Percentiles rank a stretch among this genome's conserved stretches.
phyloP scores from a whole-genome alignment of 2,888 invertebrate species.

The Argynnis bischoffii region DNA sequence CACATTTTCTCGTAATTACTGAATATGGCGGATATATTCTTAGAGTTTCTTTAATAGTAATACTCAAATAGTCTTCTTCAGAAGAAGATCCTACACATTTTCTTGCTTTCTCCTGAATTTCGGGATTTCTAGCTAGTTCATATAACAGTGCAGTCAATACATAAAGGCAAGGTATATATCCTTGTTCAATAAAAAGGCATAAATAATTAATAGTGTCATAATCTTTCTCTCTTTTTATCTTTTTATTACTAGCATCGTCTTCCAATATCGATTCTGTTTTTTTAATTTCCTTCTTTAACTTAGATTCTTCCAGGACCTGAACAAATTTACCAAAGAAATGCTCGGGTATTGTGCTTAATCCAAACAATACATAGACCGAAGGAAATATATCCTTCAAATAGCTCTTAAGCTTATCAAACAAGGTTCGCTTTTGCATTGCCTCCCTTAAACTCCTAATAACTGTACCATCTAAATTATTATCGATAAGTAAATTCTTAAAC shows the following conservation, averaged over 20 bases:
- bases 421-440: conserved; percentile 54
- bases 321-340: conserved; percentile 55
- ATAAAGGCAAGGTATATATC: conserved; percentile 67
- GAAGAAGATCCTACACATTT: conserved; percentile 46
- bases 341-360: conserved; percentile 55
- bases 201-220: conserved; percentile 57
- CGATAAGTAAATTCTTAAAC: conserved; percentile 70
- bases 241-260: conserved; percentile 53
- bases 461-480: conserved; percentile 54
- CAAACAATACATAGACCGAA: conserved; percentile 63
- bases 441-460: conserved; percentile 59
- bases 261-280: conserved; percentile 55
- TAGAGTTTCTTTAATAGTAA: conserved; percentile 67
- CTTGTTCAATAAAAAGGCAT: conserved; percentile 67
- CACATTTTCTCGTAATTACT: conserved; percentile 65
- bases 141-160: conserved; percentile 62
- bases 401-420: conserved; percentile 61
- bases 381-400: conserved; percentile 73
- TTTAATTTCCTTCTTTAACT: conserved; percentile 56
- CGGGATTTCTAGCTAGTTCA: conserved; percentile 61
- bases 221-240: conserved; percentile 45
- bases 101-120: conserved; percentile 61
- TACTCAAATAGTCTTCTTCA: conserved; percentile 59
- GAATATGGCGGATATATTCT: conserved; percentile 71
- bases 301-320: conserved; percentile 52